These are phyloP conservation scores for Gymnarchus niloticus DNA, from an alignment of 2,113 vertebrate species.

Conservation along the genomic window DNA sequence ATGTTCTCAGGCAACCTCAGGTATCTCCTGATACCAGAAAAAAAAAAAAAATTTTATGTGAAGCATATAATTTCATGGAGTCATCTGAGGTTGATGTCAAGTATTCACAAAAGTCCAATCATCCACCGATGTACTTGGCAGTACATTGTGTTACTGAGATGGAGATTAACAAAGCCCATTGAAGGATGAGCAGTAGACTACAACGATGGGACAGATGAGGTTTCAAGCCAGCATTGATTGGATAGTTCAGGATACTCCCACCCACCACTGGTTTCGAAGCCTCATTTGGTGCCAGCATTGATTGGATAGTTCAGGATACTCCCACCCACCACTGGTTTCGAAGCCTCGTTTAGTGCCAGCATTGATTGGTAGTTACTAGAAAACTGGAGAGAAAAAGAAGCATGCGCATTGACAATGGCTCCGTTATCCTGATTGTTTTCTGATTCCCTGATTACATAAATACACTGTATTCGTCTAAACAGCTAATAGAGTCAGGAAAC, in stretches of 20 bases:
- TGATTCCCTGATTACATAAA: neutral
- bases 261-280: too few relatives aligned
- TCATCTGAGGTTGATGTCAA: neutral
- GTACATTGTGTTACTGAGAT: neutral
- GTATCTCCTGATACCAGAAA: neutral
- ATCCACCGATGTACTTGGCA: neutral
- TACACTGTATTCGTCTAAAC: neutral
- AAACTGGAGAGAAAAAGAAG: neutral
- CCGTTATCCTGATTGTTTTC: neutral
- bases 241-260: too few relatives aligned
- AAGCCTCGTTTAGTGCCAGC: too few relatives aligned
- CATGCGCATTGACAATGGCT: neutral
- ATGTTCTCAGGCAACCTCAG: neutral
- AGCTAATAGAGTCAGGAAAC: neutral
- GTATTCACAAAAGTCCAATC: neutral
- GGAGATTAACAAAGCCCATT: too few relatives aligned
- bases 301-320: too few relatives aligned
- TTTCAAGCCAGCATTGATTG: too few relatives aligned
- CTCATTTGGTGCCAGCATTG: too few relatives aligned
- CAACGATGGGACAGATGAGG: too few relatives aligned
- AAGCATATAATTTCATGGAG: neutral
- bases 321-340: too few relatives aligned
- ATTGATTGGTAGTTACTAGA: too few relatives aligned
- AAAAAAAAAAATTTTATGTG: neutral
- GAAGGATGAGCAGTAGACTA: too few relatives aligned